These are phyloP conservation scores for Limenitis camilla DNA, from an alignment of 2,888 invertebrate species.

Conservation along the genomic window DNA sequence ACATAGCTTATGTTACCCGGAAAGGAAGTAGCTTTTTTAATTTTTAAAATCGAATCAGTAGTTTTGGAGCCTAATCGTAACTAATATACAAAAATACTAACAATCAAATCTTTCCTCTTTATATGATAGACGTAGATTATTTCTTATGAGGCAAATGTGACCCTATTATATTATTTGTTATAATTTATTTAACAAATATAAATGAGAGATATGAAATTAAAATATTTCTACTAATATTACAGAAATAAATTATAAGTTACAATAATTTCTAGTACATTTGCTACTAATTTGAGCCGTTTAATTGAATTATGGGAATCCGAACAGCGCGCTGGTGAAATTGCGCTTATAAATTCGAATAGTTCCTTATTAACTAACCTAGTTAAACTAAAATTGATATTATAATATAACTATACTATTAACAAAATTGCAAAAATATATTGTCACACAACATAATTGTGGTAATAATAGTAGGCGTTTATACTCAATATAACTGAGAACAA, in stretches of 20 bases:
- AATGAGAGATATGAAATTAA: not conserved
- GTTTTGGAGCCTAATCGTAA: too few relatives aligned
- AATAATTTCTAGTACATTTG: slow-evolving; percentile 14
- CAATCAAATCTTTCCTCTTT: too few relatives aligned
- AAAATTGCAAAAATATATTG: not conserved
- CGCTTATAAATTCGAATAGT: slow-evolving; percentile 22
- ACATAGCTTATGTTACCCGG: too few relatives aligned
- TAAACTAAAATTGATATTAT: not conserved
- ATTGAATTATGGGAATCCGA: slow-evolving; percentile 25
- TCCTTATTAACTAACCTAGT: slow-evolving; percentile 5
- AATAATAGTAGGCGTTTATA: too few relatives aligned
- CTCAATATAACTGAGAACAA: too few relatives aligned
- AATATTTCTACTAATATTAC: slow-evolving; percentile 1
- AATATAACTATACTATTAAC: not conserved
- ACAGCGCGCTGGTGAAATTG: slow-evolving; percentile 18
- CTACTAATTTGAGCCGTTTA: slow-evolving; percentile 22
- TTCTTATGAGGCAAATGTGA: too few relatives aligned
- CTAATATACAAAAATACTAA: too few relatives aligned
- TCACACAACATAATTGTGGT: not conserved
- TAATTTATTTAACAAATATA: not conserved
- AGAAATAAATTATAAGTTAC: slow-evolving; percentile 11
- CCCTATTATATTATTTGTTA: too few relatives aligned
- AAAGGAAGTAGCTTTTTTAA: too few relatives aligned
- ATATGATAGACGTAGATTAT: too few relatives aligned
- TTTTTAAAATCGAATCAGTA: too few relatives aligned